Percentiles rank a stretch among this genome's conserved stretches.
Evolutionary conservation across 2,888 invertebrate genomes (phyloP).

Genomic region (Lasioglossum figueresi): DNA sequence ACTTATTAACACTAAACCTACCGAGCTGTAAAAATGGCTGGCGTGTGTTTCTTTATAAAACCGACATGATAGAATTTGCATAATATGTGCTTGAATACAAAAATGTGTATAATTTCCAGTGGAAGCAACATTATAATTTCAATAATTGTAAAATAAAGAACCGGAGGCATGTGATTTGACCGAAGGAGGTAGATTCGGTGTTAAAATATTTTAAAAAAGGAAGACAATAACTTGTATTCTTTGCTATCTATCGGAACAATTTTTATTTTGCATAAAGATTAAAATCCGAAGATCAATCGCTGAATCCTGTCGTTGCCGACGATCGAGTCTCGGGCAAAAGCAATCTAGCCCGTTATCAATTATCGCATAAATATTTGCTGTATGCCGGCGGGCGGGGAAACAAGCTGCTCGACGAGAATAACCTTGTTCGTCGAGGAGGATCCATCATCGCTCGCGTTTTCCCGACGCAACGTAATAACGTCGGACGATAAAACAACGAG

Average conservation of each 20-base stretch:
- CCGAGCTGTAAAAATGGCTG: too few species aligned
- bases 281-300: background rate
- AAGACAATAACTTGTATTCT: too few species aligned
- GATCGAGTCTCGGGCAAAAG: background rate
- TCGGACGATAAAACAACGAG: constrained; percentile 22
- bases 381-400: background rate
- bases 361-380: background rate
- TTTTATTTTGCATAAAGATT: background rate
- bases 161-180: too few species aligned
- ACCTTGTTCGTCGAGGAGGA: constrained; percentile 12
- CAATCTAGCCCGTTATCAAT: background rate
- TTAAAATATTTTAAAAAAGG: too few species aligned
- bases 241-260: background rate
- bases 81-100: too few species aligned
- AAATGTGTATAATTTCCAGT: too few species aligned
- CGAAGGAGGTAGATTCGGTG: too few species aligned
- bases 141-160: too few species aligned
- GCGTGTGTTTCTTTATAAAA: too few species aligned
- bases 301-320: background rate
- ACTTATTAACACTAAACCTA: too few species aligned
- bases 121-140: too few species aligned
- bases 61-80: too few species aligned
- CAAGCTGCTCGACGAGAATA: constrained; percentile 4
- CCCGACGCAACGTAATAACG: constrained; percentile 1
- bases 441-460: constrained; percentile 10